These are phyloP conservation scores for Pyrgus malvae DNA, from an alignment of 2,888 invertebrate species.

Conservation along the genomic window DNA sequence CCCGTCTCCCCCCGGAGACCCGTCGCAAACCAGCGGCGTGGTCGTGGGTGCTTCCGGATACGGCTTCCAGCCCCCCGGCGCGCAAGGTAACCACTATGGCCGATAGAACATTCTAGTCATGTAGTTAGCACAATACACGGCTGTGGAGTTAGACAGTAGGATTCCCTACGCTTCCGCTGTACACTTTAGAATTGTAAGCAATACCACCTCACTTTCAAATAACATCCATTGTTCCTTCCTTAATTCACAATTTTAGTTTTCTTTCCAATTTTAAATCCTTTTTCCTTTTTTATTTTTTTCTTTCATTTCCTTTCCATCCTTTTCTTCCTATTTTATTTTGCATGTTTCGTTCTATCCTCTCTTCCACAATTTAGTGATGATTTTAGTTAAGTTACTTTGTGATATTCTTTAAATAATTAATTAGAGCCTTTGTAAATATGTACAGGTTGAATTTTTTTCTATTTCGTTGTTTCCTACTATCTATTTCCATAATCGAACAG, in stretches of 20 bases:
- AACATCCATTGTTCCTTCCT: too few relatives aligned
- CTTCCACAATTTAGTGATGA: too few relatives aligned
- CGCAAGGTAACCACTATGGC: slow-evolving; percentile 82
- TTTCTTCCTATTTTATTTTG: too few relatives aligned
- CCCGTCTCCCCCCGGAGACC: slow-evolving; percentile 84
- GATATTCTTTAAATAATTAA: neutral
- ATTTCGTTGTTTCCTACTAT: neutral
- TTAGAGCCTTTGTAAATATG: slow-evolving; percentile 18
- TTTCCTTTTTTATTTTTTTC: too few relatives aligned
- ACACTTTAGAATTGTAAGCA: neutral
- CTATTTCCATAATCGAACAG: slow-evolving; percentile 1
- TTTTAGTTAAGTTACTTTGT: neutral
- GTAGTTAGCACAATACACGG: slow-evolving; percentile 62
- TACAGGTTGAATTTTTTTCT: neutral
- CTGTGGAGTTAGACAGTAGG: slow-evolving; percentile 13
- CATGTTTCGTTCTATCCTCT: neutral
- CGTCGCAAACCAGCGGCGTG: slow-evolving; percentile 89
- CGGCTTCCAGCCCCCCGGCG: slow-evolving; percentile 91
- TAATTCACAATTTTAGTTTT: too few relatives aligned
- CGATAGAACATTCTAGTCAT: slow-evolving; percentile 62
- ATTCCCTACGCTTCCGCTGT: neutral
- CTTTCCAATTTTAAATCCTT: too few relatives aligned
- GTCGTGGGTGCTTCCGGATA: slow-evolving; percentile 92
- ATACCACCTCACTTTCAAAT: neutral
- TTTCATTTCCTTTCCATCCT: too few relatives aligned